Evolutionary conservation across 92 coral and sea anemone species (phyloP).

Genomic region (Diadumene lineata): DNA sequence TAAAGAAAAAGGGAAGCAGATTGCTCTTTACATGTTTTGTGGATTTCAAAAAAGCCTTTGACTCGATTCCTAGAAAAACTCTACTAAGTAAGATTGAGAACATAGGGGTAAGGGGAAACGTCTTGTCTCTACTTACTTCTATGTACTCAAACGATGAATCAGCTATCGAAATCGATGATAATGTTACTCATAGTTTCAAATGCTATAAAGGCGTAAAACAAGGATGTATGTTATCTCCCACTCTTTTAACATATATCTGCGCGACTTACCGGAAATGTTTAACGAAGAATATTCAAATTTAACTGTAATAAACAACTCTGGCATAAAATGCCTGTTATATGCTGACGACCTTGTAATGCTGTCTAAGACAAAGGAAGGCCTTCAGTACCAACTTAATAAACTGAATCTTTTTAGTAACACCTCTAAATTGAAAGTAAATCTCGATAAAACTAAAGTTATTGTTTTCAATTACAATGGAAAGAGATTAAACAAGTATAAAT

Average conservation of each 20-base stretch:
- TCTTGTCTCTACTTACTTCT: conserved; percentile 16
- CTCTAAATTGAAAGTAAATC: too few species aligned
- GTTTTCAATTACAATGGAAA: too few species aligned
- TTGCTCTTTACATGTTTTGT: conserved; percentile 34
- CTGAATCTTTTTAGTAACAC: too few species aligned
- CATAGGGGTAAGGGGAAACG: conserved; percentile 9
- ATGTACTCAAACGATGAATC: conserved; percentile 24
- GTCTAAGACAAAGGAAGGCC: too few species aligned
- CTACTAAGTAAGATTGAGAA: conserved; percentile 10
- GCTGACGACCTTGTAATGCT: too few species aligned
- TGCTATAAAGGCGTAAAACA: conserved; percentile 32
- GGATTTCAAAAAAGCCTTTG: conserved; percentile 34
- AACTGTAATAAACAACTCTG: too few species aligned
- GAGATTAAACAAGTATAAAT: too few species aligned
- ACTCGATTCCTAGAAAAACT: conserved; percentile 15
- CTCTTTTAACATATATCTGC: conserved; percentile 27
- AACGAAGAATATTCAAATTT: not conserved
- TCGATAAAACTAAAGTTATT: too few species aligned
- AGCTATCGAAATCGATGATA: conserved; percentile 11
- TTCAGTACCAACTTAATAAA: too few species aligned
- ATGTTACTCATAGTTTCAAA: conserved; percentile 16
- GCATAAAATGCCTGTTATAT: too few species aligned
- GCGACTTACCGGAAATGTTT: conserved; percentile 13
- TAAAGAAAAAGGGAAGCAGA: conserved; percentile 27
- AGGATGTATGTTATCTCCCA: conserved; percentile 26